Percentiles rank a stretch among this genome's conserved stretches.
phyloP scores from a whole-genome alignment of 2,888 invertebrate genomes.

The Scaptomyza caliginosa region DNA sequence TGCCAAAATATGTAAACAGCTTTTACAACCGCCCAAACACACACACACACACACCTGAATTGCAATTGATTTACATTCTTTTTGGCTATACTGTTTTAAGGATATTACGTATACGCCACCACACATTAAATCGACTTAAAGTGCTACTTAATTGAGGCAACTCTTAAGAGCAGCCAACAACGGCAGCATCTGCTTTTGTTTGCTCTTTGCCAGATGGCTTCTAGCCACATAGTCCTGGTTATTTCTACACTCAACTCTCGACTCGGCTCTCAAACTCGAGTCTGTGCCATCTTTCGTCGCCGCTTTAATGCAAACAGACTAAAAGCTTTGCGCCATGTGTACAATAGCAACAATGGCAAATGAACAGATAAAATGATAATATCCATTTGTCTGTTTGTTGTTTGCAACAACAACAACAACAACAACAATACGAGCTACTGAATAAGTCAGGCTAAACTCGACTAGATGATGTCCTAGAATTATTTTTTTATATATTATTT shows the following conservation, averaged over 20 bases:
- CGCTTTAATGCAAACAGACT: conserved; percentile 58
- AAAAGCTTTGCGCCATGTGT: conserved; percentile 67
- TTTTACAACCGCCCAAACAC: not conserved
- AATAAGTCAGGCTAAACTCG: not conserved
- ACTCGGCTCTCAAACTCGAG: not conserved
- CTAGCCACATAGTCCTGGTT: conserved; percentile 11
- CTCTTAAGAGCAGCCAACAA: not conserved
- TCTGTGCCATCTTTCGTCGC: not conserved
- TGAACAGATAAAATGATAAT: conserved; percentile 73
- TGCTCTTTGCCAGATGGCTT: conserved; percentile 27
- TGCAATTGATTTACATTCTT: conserved; percentile 65
- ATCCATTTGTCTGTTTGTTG: conserved; percentile 73
- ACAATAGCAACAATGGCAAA: conserved; percentile 54
- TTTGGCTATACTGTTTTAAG: conserved; percentile 40
- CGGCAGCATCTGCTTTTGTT: conserved; percentile 33
- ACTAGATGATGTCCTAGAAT: not conserved
- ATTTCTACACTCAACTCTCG: not conserved
- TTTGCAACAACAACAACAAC: conserved; percentile 27
- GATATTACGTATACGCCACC: conserved; percentile 60
- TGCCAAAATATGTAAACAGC: conserved; percentile 19
- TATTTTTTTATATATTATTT: no score
- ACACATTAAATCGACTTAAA: conserved; percentile 13
- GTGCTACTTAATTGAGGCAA: conserved; percentile 42
- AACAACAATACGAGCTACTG: not conserved
- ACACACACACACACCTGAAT: not conserved